Percentiles rank a stretch among this genome's conserved stretches.
These are phyloP conservation scores for Apamea anceps DNA, from an alignment of 2,888 invertebrate species.

Conservation along the genomic window DNA sequence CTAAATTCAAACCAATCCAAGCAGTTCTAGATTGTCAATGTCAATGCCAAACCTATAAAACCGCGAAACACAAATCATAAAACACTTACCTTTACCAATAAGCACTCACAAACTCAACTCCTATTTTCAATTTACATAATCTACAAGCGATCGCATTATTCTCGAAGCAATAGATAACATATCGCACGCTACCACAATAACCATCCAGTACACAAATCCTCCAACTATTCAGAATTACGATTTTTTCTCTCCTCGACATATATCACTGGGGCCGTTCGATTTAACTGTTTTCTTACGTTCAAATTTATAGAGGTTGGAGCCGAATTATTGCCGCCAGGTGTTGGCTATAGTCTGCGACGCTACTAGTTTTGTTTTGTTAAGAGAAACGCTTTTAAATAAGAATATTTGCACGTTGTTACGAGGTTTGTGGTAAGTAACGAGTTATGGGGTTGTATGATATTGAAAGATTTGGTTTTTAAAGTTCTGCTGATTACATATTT, in stretches of 20 bases:
- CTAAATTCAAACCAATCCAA: not conserved
- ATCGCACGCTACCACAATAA: conserved; percentile 53
- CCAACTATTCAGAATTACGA: conserved; percentile 72
- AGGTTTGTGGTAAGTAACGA: not conserved
- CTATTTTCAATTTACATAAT: conserved; percentile 37
- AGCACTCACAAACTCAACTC: not conserved
- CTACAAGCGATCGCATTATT: conserved; percentile 34
- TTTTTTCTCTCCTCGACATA: conserved; percentile 82
- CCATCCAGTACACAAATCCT: conserved; percentile 68
- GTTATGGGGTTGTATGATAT: not conserved
- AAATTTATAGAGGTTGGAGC: conserved; percentile 83
- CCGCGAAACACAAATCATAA: not conserved
- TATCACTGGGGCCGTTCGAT: conserved; percentile 85
- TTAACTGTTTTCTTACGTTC: conserved; percentile 87
- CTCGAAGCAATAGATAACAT: conserved; percentile 50
- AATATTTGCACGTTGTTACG: conserved; percentile 28
- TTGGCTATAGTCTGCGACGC: conserved; percentile 61
- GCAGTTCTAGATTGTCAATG: no score
- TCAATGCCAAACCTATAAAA: not conserved
- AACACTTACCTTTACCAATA: conserved; percentile 12
- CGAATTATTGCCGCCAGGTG: conserved; percentile 76
- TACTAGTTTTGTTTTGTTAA: conserved; percentile 67
- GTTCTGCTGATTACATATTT: not conserved
- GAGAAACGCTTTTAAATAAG: conserved; percentile 49
- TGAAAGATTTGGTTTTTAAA: not conserved